Evolutionary conservation across 2,113 vertebrate genomes (phyloP).

Genomic region (Alexandromys fortis): DNA sequence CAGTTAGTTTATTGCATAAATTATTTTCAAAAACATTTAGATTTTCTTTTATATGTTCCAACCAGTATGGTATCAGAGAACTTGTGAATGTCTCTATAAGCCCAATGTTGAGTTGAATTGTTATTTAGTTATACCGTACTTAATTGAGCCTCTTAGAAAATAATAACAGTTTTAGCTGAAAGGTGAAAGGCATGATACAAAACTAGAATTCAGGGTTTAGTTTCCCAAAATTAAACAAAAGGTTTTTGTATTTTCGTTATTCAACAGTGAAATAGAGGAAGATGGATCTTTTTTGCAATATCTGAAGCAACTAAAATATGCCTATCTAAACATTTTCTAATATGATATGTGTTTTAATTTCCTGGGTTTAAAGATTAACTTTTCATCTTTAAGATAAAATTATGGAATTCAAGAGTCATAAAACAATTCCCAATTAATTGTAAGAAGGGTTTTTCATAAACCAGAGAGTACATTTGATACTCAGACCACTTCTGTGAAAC

Average conservation of each 20-base stretch:
- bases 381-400: constrained; percentile 24
- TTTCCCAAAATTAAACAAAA: not conserved
- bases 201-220: not conserved
- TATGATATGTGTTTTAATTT: not conserved
- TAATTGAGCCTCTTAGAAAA: constrained; percentile 7
- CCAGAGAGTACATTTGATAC: not conserved
- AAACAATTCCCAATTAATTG: not conserved
- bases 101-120: not conserved
- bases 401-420: not conserved
- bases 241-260: not conserved
- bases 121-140: not conserved
- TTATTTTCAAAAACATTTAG: not conserved
- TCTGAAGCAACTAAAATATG: not conserved
- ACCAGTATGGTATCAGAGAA: not conserved
- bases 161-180: not conserved
- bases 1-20: not conserved
- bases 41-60: not conserved
- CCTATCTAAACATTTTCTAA: not conserved
- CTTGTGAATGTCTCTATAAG: not conserved
- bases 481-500: not conserved
- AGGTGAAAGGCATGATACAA: not conserved
- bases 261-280: not conserved
- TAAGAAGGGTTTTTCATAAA: not conserved
- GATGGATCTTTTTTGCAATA: not conserved
- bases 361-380: constrained; percentile 11